phyloP scores from a whole-genome alignment of 2,113 vertebrate species.

The Oreochromis tanganicae region DNA sequence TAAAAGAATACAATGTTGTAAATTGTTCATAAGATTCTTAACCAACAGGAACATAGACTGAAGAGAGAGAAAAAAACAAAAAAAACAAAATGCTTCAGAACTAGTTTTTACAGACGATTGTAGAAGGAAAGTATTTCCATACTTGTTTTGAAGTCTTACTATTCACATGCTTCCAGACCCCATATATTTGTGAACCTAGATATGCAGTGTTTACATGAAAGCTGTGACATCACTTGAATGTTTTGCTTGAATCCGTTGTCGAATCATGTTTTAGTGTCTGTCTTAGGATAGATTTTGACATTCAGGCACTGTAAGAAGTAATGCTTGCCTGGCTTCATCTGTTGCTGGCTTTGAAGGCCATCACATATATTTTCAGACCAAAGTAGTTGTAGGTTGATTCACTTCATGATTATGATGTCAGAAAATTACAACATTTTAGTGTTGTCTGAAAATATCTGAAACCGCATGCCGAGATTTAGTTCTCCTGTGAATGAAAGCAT shows the following conservation, averaged over 20 bases:
- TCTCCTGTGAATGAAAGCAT: neutral
- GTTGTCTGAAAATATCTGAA: constrained; percentile 38
- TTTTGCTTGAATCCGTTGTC: constrained; percentile 2
- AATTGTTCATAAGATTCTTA: neutral
- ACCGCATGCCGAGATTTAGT: constrained; percentile 16
- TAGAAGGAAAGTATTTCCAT: neutral
- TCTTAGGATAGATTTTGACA: neutral
- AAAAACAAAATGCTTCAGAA: neutral
- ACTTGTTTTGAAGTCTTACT: neutral
- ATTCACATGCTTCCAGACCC: constrained; percentile 53
- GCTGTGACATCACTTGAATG: neutral
- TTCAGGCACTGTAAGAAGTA: neutral
- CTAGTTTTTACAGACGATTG: neutral
- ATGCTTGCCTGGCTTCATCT: neutral
- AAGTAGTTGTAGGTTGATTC: neutral
- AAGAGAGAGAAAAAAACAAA: neutral
- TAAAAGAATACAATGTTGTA: neutral
- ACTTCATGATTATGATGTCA: constrained; percentile 5
- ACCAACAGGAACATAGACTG: neutral
- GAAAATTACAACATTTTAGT: neutral
- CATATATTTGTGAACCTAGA: constrained; percentile 2
- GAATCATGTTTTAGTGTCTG: neutral
- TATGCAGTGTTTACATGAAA: constrained; percentile 24
- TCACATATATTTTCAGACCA: neutral
- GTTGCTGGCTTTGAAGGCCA: constrained; percentile 1